These are phyloP conservation scores for Remorina albescens DNA, from an alignment of 2,797 vertebrate genomes.

Conservation along the genomic window DNA sequence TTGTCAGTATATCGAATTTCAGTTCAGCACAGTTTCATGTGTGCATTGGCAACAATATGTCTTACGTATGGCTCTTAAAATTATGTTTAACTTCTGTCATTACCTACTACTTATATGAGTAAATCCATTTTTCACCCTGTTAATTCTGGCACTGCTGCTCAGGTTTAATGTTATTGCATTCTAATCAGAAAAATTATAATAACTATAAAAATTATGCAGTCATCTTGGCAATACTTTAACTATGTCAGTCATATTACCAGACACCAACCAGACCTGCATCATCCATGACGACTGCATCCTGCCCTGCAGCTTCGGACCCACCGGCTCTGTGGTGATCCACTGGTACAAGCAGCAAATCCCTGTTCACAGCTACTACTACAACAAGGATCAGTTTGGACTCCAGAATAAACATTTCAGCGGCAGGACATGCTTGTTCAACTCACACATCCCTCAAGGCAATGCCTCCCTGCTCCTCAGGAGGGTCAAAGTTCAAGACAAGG, in stretches of 20 bases:
- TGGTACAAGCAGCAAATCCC: constrained; percentile 85
- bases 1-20: neutral
- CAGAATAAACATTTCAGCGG: constrained; percentile 84
- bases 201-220: neutral
- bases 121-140: neutral
- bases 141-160: neutral
- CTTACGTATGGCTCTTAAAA: neutral
- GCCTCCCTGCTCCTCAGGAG: constrained; percentile 87
- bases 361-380: constrained; percentile 87
- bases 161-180: neutral
- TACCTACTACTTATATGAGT: neutral
- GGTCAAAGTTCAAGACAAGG: constrained; percentile 84
- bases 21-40: neutral
- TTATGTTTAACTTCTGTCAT: neutral
- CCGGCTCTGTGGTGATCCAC: constrained; percentile 84
- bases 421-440: constrained; percentile 85
- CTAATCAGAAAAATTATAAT: neutral
- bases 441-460: constrained; percentile 85
- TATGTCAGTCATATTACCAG: constrained; percentile 60
- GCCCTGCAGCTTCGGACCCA: constrained; percentile 84
- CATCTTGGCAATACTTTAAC: neutral
- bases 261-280: constrained; percentile 80
- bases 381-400: constrained; percentile 80
- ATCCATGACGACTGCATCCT: constrained; percentile 85
- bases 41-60: neutral